These are phyloP conservation scores for Amniataba percoides DNA, from an alignment of 2,797 vertebrate species.

Conservation along the genomic window DNA sequence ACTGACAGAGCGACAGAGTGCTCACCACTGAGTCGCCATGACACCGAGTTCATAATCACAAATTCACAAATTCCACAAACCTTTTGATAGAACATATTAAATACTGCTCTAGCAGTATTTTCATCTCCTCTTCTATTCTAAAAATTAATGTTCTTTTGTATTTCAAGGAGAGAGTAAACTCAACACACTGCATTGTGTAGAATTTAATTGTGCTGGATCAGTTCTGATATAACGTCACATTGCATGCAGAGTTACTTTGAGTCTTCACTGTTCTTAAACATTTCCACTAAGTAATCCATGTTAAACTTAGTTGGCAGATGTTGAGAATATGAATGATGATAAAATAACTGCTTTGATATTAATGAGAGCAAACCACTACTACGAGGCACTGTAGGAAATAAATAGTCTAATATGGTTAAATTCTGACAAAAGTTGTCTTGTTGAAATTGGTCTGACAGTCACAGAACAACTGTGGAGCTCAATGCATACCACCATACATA, in stretches of 20 bases:
- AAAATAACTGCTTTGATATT: neutral
- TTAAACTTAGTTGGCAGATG: neutral
- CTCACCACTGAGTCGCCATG: neutral
- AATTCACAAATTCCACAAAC: neutral
- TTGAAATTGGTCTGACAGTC: neutral
- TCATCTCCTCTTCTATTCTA: neutral
- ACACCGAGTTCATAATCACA: neutral
- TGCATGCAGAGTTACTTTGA: neutral
- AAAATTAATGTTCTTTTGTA: neutral
- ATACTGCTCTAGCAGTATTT: neutral
- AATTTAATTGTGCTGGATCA: neutral
- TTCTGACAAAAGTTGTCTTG: neutral
- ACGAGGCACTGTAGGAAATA: neutral
- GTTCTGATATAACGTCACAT: neutral
- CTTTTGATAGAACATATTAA: neutral
- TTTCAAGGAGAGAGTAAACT: neutral
- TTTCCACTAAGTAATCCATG: neutral
- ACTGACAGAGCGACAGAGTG: neutral
- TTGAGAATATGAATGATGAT: no score
- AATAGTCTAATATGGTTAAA: neutral
- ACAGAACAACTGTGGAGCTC: conserved; percentile 7
- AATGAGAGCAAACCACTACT: neutral
- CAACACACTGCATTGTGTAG: neutral
- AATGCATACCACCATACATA: neutral
- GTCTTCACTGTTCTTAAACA: neutral